Evolutionary conservation across 2,797 vertebrate species (phyloP), one percentile per base, ranked within the genome.

Genomic region (Pipistrellus pipistrellus): DNA sequence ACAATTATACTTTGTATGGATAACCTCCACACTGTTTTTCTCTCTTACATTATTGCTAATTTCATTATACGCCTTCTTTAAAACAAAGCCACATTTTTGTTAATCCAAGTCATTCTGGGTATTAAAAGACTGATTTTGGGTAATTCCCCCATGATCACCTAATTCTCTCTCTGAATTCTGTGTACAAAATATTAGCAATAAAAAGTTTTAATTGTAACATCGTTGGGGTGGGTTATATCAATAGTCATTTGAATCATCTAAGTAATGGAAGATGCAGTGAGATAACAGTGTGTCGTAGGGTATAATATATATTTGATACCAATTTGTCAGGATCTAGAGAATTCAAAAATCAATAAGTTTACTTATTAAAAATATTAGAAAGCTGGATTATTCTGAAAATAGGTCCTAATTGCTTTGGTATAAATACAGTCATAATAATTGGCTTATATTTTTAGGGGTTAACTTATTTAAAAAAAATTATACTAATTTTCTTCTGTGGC

Each of bases 301-400:
- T 68, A 3, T 35, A 77, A 71, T 80, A 51, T 64, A 66, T 4
- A 53, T 44, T 73, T 72, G 35, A 71, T 57, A 55, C 11, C 27
- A 59, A 57, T 44, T 89, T 92, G 6, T 71, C 64, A 44, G 55
- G 11, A 76, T 57, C n/a, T 90, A 9, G 18, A 14, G 4, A 35
- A 53, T 66, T 71, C 59, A 18, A 87, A 55, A 88, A 59, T 82
- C 20, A 92, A 59, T 78, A 23, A 75, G 25, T 68, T 94, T 66
- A n/a, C 48, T 59, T 81, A 85, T 48, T 85, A 86, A 81, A 81
- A 66, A 0, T 27, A 7, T 46, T 82, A 35, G 2, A 68, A 59
- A 82, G 38, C 59, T 69, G 27, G 6, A 48, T 32, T 57, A 75
- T 59, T 91, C 17, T 81, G 27, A 15, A 82, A 68, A 57, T 41